phyloP scores from a whole-genome alignment of 2,113 vertebrate species.

The Tauraco erythrolophus region DNA sequence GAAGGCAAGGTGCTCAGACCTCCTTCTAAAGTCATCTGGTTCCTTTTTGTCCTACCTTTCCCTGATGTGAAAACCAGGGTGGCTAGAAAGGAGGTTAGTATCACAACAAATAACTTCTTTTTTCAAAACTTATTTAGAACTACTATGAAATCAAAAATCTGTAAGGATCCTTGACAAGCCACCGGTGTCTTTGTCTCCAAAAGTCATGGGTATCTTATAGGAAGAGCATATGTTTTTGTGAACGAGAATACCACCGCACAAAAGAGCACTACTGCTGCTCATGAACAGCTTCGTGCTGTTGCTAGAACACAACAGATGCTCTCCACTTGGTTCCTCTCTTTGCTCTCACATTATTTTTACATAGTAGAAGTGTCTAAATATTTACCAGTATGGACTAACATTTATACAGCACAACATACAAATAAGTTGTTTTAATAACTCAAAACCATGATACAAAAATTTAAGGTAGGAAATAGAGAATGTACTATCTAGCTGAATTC shows the following conservation, averaged over 20 bases:
- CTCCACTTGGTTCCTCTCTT: neutral
- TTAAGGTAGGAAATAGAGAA: neutral
- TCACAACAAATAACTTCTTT: neutral
- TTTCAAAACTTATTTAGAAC: neutral
- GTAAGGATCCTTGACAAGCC: accelerated
- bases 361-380: neutral
- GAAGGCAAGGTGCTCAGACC: neutral
- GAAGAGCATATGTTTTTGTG: neutral
- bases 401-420: neutral
- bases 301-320: neutral
- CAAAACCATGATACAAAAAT: neutral
- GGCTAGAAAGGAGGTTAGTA: neutral
- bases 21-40: neutral
- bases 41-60: neutral
- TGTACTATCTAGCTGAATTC: neutral
- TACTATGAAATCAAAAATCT: neutral
- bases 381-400: neutral
- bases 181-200: neutral
- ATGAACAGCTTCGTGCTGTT: neutral
- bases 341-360: neutral
- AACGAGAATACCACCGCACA: neutral
- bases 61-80: accelerated
- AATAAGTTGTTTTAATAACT: neutral
- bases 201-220: neutral
- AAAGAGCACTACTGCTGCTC: neutral